Percentiles rank a stretch among this genome's conserved stretches.
Conservation (phyloP, 2,888 invertebrate species). For the Rotaria magnacalcarata region DNA sequence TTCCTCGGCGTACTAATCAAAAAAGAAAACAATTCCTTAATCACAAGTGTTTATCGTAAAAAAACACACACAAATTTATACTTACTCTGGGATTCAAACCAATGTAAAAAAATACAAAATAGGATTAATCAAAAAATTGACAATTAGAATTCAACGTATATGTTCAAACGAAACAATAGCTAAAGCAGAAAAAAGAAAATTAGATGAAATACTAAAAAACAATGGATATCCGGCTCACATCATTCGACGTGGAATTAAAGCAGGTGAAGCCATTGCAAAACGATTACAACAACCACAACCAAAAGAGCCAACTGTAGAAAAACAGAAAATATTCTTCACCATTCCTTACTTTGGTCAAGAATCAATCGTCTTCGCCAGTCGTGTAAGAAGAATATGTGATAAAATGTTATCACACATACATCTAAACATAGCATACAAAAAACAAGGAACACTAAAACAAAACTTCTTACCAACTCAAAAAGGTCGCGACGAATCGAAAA, state of each 20-base stretch:
- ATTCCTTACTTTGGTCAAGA: background rate
- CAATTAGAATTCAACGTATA: background rate
- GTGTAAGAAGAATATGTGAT: no score
- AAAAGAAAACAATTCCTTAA: background rate
- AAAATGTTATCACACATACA: no score
- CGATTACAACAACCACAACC: background rate
- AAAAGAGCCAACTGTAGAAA: background rate
- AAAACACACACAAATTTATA: background rate
- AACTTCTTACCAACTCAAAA: no score
- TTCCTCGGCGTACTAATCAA: background rate
- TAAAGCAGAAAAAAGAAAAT: background rate
- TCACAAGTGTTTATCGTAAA: background rate
- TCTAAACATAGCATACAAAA: no score
- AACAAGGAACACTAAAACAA: no score
- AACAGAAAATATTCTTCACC: background rate
- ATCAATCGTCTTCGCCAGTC: background rate
- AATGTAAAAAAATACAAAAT: background rate
- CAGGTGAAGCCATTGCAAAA: background rate
- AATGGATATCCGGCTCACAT: background rate
- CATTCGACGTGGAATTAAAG: background rate
- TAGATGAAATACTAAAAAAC: background rate
- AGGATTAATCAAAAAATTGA: background rate
- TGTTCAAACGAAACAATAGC: background rate
- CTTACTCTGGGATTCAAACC: background rate
- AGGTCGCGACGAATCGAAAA: no score